Base-by-base conservation (phyloP, 2,888 invertebrate species). In the Chloromyia formosa region DNA sequence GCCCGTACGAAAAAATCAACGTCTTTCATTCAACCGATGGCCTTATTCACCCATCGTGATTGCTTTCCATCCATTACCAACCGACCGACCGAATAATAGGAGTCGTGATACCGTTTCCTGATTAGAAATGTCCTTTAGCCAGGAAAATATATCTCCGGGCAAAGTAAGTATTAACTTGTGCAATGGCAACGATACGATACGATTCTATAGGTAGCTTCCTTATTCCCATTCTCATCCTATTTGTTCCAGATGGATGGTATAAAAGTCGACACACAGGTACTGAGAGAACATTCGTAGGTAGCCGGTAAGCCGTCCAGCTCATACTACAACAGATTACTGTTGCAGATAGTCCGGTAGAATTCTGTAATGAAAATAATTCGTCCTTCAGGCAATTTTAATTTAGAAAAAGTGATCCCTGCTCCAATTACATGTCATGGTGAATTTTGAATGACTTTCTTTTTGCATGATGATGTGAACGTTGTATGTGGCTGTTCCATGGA, bases 361-460 rank as follows among this genome's bases (percentile, higher is more conserved):
- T 22, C 35, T 71, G 71, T 71, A 71, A 71, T 71, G 56, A 71
- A 71, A 71, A 71, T 58, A 71, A 71, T 58, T 71, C 35, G 40
- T 71, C 35, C 71, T 71, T 71, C 71, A 20, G 71, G 71, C 58
- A 18, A 56, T 71, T 71, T 71, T 71, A 71, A 71, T 71, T 71
- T 71, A 71, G 71, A 71, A 71, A 54, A 71, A 71, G 35, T 71
- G 71, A 71, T 71, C 71, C 22, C 42, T 71, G 40, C 20, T 71
- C 71, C 58, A 71, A 71, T 71, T 71, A 71, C 53, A 71, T 58
- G 58, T 56, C 56, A 58, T 58, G 40, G 56, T 35, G 40, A 56
- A 58, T 58, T 71, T 23, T n/a, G 20, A 71, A 71, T 71, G 45
- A 35, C 35, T 69, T 69, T 69, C 27, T 35, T 35, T 35, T 35